Percentiles rank a stretch among this genome's conserved stretches.
phyloP scores from a whole-genome alignment of 1,140 invertebrate species.

The Melanaphis sacchari region DNA sequence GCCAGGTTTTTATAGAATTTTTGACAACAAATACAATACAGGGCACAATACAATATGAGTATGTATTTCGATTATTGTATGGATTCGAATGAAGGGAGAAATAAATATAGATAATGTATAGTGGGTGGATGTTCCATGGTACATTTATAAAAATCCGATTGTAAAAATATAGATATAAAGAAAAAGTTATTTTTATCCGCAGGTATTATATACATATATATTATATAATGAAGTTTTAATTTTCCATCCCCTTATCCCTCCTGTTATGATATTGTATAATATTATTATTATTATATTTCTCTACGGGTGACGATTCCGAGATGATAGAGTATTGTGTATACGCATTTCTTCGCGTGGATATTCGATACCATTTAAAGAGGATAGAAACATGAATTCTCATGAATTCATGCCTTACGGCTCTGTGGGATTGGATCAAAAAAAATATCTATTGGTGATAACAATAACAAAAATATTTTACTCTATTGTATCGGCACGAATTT shows the following conservation, averaged over 20 bases:
- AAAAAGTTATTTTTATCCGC: not conserved
- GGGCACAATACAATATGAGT: not conserved
- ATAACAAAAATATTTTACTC: not conserved
- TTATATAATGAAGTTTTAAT: not conserved
- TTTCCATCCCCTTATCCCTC: not conserved
- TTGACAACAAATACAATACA: not conserved
- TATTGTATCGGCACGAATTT: conserved; percentile 2
- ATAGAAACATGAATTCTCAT: not conserved
- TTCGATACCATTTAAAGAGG: not conserved
- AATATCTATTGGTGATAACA: not conserved
- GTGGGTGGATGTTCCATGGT: not conserved
- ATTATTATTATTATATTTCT: not conserved
- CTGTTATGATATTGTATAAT: not conserved
- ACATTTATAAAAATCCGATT: not conserved
- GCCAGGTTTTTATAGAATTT: not conserved
- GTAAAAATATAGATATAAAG: not conserved
- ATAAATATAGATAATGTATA: not conserved
- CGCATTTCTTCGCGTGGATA: not conserved
- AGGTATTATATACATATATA: not conserved
- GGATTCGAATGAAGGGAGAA: not conserved
- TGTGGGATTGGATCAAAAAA: not conserved
- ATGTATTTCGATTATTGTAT: not conserved
- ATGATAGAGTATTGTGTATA: not conserved
- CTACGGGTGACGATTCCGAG: not conserved
- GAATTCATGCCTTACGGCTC: not conserved